Conservation (phyloP, 1,140 invertebrate genomes). For the Drosophila parvula region DNA sequence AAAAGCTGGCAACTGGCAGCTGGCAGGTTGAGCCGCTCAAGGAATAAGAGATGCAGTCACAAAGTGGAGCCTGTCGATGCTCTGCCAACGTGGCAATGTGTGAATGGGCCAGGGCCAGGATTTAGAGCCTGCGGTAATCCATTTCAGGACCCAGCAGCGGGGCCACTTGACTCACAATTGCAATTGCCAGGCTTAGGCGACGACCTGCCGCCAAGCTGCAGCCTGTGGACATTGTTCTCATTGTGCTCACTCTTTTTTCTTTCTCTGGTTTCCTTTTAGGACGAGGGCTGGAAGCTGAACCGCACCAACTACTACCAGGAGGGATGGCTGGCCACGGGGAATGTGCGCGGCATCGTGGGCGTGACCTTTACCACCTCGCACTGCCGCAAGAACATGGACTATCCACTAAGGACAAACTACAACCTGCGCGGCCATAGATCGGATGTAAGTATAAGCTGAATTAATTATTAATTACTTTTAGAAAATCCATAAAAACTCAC, state of each 20-base stretch:
- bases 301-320: conserved; percentile 98
- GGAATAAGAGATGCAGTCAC: conserved; percentile 25
- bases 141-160: conserved; percentile 43
- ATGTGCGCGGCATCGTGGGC: conserved; percentile 96
- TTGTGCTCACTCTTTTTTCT: conserved; percentile 15
- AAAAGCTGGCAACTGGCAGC: conserved; percentile 32
- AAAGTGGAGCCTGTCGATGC: conserved; percentile 48
- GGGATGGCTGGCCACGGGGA: conserved; percentile 98
- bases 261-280: conserved; percentile 85
- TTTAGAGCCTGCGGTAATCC: conserved; percentile 53
- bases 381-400: conserved; percentile 91
- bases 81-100: conserved; percentile 25
- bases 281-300: conserved; percentile 96
- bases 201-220: conserved; percentile 51
- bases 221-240: conserved; percentile 38
- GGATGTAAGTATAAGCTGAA: conserved; percentile 88
- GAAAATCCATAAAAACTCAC: neutral
- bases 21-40: conserved; percentile 31
- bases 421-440: conserved; percentile 98
- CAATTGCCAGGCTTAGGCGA: conserved; percentile 68
- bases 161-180: conserved; percentile 67
- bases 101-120: conserved; percentile 40
- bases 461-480: neutral
- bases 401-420: conserved; percentile 97
- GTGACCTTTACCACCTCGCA: conserved; percentile 98